Percentiles rank a stretch among this genome's conserved stretches.
Conservation (phyloP, 2,888 invertebrate genomes). For the Melikaiella ostensackeni region DNA sequence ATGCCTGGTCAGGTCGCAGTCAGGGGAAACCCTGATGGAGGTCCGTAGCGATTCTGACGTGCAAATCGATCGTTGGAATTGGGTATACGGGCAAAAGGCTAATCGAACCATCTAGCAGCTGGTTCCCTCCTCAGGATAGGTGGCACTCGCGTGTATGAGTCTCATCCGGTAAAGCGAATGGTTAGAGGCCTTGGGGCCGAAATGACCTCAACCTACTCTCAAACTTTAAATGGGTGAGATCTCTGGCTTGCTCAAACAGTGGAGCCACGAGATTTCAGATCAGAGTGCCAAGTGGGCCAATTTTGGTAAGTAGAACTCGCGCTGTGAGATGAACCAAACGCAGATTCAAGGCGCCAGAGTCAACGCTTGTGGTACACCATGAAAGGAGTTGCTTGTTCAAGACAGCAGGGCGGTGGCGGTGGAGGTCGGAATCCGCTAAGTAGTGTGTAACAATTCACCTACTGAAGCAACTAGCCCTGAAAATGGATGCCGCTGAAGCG, state of each 20-base stretch:
- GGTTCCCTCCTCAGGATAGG: no score
- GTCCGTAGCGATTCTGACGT: conserved; percentile 87
- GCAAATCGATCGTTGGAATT: conserved; percentile 89
- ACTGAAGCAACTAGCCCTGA: conserved; percentile 82
- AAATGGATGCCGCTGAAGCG: conserved; percentile 84
- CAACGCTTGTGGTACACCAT: conserved; percentile 75
- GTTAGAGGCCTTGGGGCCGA: no score
- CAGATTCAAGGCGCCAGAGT: conserved; percentile 69
- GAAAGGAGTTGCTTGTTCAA: conserved; percentile 80
- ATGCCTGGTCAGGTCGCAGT: conserved; percentile 68
- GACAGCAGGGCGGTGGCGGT: conserved; percentile 86
- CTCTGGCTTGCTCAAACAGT: no score
- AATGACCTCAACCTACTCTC: no score
- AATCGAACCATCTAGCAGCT: no score
- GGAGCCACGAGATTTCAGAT: no score
- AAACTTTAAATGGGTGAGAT: no score
- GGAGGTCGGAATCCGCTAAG: conserved; percentile 82
- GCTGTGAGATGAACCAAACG: conserved; percentile 84
- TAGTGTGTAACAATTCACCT: conserved; percentile 80
- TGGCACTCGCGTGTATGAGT: no score
- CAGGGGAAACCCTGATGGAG: conserved; percentile 85
- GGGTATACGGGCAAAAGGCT: no score
- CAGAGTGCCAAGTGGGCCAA: conserved; percentile 82
- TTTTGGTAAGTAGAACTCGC: conserved; percentile 89
- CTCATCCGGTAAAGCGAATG: no score